Base-by-base conservation (phyloP, 1,140 invertebrate genomes). In the Choristoneura fumiferana region DNA sequence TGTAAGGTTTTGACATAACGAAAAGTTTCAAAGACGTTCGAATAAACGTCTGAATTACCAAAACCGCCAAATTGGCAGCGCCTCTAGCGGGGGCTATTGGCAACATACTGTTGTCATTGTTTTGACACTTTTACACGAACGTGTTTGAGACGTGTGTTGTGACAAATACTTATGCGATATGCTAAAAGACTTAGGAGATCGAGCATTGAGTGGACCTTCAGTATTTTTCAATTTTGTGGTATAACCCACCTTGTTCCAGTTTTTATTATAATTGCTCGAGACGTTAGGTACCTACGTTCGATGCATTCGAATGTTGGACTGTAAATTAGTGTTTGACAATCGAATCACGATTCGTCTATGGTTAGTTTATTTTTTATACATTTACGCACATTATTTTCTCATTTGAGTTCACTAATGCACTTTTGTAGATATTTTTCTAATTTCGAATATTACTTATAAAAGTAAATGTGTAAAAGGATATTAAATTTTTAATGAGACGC, bases 231-330 rank as follows among this genome's bases (percentile, higher is more conserved):
- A 22, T 49, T 43, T 49, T 49, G 43, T 49, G 43, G 67, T 67
- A 61, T 71, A 68, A 66, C 82, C 83, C 79, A 82, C 77, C 76
- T 77, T 65, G 73, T 78, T 78, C 70, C 78, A 80, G 74, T 81
- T 70, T 65, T 73, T 69, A 65, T 65, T 71, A 65, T 69, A 62
- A 73, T 69, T 64, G 60, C 65, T 67, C 64, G 66, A 55, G 58
- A 63, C 63, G 65, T 61, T 57, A n/a, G n/a, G n/a, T n/a, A n/a
- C n/a, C n/a, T n/a, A 57, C 63, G 61, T 62, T 53, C 67, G 57
- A 61, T 57, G 45, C 62, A 60, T 49, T 37, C 58, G 63, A 59
- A 58, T 62, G 60, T 40, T 49, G 40, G 53, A 57, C 61, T 66
- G 63, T 67, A 64, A 70, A 54, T 49, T 49, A 45, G 39, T 38